These are phyloP conservation scores for Iguana delicatissima DNA, from an alignment of 2,797 vertebrate genomes.

Conservation along the genomic window DNA sequence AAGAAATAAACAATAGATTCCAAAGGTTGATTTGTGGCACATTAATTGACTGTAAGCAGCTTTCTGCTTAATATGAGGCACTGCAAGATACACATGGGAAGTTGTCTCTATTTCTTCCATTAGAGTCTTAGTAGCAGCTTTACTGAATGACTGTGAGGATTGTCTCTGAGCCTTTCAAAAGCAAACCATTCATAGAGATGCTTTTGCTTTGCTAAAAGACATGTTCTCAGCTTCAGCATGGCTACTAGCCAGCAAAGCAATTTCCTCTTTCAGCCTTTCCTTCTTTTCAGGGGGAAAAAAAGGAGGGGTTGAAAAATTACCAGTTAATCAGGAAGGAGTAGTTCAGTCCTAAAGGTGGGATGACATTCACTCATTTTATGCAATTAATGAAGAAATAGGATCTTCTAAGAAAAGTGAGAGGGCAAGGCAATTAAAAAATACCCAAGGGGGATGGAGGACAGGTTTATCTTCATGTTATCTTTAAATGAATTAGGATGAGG, in stretches of 20 bases:
- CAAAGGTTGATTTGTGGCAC: constrained; percentile 56
- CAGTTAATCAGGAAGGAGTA: constrained; percentile 78
- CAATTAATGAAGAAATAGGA: constrained; percentile 83
- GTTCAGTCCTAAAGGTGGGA: constrained; percentile 82
- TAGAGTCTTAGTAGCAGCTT: constrained; percentile 64
- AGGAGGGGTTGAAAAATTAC: constrained; percentile 68
- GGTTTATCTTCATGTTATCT: constrained; percentile 72
- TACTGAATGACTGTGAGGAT: constrained; percentile 70
- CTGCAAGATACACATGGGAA: constrained; percentile 46
- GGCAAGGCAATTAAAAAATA: constrained; percentile 77
- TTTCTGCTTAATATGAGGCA: constrained; percentile 25
- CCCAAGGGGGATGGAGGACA: constrained; percentile 61
- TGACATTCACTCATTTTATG: constrained; percentile 78
- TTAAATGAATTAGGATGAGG: constrained; percentile 76
- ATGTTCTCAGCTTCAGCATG: constrained; percentile 77
- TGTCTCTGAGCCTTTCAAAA: constrained; percentile 76
- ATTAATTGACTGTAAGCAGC: constrained; percentile 24
- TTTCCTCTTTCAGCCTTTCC: constrained; percentile 72
- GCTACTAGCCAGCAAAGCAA: constrained; percentile 83
- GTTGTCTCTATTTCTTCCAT: constrained; percentile 41
- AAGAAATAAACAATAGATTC: constrained; percentile 42
- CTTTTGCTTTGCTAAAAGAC: constrained; percentile 75
- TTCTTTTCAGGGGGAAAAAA: constrained; percentile 35
- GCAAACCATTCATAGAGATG: constrained; percentile 73
- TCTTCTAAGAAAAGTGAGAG: constrained; percentile 78